A percentile compares a stretch with the other conserved stretches of the same genome.
These are phyloP conservation scores for Stenopsyche tienmushanensis DNA, from an alignment of 1,140 invertebrate species.

Conservation along the genomic window DNA sequence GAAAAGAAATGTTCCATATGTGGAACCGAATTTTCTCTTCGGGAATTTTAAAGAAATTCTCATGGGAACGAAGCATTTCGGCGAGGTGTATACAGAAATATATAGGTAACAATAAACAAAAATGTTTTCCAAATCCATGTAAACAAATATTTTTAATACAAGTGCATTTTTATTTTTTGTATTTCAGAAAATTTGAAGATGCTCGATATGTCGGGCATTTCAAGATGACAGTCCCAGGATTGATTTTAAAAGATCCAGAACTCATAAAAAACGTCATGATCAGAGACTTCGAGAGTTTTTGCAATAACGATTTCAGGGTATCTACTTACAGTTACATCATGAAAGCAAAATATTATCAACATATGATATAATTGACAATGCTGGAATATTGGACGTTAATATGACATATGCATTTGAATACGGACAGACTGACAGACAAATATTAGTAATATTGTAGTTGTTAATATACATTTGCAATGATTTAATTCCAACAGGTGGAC, in stretches of 20 bases:
- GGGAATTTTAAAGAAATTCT: not conserved
- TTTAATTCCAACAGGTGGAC: constrained; percentile 32
- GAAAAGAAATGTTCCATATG: not conserved
- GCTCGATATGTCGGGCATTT: constrained; percentile 45
- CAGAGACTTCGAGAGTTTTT: constrained; percentile 47
- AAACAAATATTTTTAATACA: not conserved
- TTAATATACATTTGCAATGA: constrained; percentile 21
- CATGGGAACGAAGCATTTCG: not conserved
- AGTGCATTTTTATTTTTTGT: not conserved
- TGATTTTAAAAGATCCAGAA: constrained; percentile 56
- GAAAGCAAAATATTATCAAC: constrained; percentile 3
- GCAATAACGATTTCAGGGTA: constrained; percentile 36
- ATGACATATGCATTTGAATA: not conserved
- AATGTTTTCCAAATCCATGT: too few relatives aligned
- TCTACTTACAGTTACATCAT: constrained; percentile 26
- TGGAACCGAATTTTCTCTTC: not conserved
- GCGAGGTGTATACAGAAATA: not conserved
- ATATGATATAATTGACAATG: not conserved
- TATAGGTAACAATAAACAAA: constrained; percentile 17
- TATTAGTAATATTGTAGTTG: constrained; percentile 34
- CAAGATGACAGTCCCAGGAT: constrained; percentile 46
- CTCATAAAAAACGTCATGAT: constrained; percentile 51
- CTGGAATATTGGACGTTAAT: not conserved
- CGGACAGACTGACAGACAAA: not conserved
- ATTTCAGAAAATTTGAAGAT: constrained; percentile 36